A percentile compares a stretch with the other conserved stretches of the same genome.
Evolutionary conservation across 2,113 vertebrate genomes (phyloP).

Genomic region (Cercopithecus mona): DNA sequence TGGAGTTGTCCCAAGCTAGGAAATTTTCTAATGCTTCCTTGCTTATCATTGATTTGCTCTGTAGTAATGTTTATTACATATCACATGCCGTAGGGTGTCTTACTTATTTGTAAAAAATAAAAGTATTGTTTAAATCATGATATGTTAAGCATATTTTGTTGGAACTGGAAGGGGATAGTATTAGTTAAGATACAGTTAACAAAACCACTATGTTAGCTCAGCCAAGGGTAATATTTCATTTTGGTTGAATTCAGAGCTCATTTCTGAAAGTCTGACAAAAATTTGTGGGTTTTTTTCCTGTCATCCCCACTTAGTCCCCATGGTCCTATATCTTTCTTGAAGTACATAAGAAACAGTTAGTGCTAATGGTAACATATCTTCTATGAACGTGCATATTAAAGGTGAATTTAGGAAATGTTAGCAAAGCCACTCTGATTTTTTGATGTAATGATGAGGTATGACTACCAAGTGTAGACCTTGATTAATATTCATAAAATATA

Average conservation of each 20-base stretch:
- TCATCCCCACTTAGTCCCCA: constrained; percentile 54
- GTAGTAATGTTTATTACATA: background rate
- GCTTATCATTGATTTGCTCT: background rate
- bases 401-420: constrained; percentile 51
- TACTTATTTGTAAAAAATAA: constrained; percentile 23
- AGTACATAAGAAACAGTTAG: constrained; percentile 64
- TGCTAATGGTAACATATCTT: constrained; percentile 64
- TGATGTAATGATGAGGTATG: constrained; percentile 3
- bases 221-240: constrained; percentile 63
- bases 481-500: constrained; percentile 60
- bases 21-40: background rate
- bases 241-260: constrained; percentile 70
- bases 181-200: constrained; percentile 69
- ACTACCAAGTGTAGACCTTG: constrained; percentile 46
- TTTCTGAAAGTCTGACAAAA: constrained; percentile 76
- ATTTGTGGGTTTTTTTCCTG: constrained; percentile 77
- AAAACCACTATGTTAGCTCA: constrained; percentile 64
- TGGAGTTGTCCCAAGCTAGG: background rate
- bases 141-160: constrained; percentile 67
- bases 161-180: constrained; percentile 61
- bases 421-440: constrained; percentile 51
- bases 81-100: background rate
- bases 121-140: constrained; percentile 63
- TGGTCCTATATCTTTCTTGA: constrained; percentile 74
- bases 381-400: constrained; percentile 72